Evolutionary conservation across 1,140 invertebrate species (phyloP), one percentile per base, ranked within the genome.

Genomic region (Drosophila kepulauana): DNA sequence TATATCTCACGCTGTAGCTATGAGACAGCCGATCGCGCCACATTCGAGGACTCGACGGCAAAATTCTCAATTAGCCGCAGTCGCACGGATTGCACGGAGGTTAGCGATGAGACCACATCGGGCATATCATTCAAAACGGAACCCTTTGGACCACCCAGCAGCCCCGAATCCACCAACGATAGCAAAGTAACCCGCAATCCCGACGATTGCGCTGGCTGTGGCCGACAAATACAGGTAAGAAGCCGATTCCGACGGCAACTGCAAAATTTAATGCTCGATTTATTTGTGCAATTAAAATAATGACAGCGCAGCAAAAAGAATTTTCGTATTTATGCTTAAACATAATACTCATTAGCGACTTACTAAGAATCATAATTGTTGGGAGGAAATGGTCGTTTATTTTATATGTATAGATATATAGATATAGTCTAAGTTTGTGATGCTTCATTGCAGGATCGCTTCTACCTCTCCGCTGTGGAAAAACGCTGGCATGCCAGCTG

Each of bases 401-500:
- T 69, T 25, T 25, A 25, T 25, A 48, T 72, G 51, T 70, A 63
- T 61, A 11, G 45, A 4, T 46, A 20, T 20, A 16, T n/a, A n/a
- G n/a, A n/a, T n/a, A n/a, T n/a, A 33, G 10, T 38, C 7, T 38
- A 10, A 10, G 35, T 49, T 61, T 35, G 38, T 38, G 54, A 74
- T 52, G 8, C 6, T 61, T 52, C 13, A 28, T 77, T 75, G 2
- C 94, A 96, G 66, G 98, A 99, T 94, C 94, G 97, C 76, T 99
- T 96, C 94, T 99, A 98, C 94, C 95, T 99, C 63, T 97, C 94
- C 94, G 98, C 98, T 2, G 97, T 98, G 16, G 98, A 99, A 92
- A 95, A 97, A 84, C 95, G 97, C 91, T 99, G 98, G 98, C 98
- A 99, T 92, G 96, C 96, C 28, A 95, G 96, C 51, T 99, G 98